phyloP scores from a whole-genome alignment of 53 echinoderm and acorn worm genomes.

The Glandiceps talaboti region DNA sequence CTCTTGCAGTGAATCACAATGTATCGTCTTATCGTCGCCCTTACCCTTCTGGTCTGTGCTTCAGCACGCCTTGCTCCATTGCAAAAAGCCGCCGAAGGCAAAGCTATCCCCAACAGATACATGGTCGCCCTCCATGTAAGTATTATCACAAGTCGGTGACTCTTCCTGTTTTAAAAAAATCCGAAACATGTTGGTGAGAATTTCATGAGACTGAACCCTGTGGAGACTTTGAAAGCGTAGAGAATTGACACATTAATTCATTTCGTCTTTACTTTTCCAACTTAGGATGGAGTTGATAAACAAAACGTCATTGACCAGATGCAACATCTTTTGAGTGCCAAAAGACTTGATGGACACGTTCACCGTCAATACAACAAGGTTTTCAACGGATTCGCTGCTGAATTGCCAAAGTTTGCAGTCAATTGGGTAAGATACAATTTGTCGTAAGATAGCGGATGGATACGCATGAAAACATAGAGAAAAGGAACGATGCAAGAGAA shows the following conservation, averaged over 20 bases:
- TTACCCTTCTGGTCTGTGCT: background rate
- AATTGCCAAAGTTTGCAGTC: background rate
- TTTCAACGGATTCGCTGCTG: conserved; percentile 9
- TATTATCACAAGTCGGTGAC: background rate
- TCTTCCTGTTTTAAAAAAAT: background rate
- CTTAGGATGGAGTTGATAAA: conserved; percentile 34
- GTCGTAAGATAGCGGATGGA: no score
- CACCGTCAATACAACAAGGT: background rate
- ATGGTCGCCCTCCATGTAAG: background rate
- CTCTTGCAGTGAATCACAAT: background rate
- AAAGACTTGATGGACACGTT: background rate
- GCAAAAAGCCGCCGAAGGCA: background rate
- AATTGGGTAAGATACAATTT: conserved; percentile 11
- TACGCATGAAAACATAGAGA: no score
- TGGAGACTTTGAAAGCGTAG: no score
- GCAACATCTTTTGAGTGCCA: conserved; percentile 2
- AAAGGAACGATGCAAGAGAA: no score
- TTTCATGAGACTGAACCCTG: no score
- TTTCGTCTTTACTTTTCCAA: no score
- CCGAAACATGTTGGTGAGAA: background rate
- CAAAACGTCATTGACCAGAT: conserved; percentile 35
- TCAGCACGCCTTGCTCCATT: background rate
- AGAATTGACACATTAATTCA: no score
- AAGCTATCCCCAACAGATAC: background rate
- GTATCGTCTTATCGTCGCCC: background rate